A percentile compares a stretch with the other conserved stretches of the same genome.
Conservation (phyloP, 2,888 invertebrate species). For the Diadegma fenestrale region DNA sequence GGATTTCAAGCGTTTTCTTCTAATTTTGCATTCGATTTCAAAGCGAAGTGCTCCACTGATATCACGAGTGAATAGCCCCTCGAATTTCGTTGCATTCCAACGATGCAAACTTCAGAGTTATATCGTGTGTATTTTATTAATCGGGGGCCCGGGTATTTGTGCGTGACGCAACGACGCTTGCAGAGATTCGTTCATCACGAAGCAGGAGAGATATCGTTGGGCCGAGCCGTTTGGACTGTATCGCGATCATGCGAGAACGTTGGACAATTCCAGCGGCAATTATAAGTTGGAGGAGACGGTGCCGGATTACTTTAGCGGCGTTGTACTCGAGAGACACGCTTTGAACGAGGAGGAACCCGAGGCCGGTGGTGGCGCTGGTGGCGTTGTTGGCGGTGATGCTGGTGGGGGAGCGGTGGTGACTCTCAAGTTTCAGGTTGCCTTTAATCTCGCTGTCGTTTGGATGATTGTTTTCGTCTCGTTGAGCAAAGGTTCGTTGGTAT, state of each 20-base stretch:
- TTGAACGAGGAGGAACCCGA: slow-evolving; percentile 81
- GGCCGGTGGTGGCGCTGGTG: no score
- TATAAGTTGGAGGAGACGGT: slow-evolving; percentile 90
- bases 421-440: slow-evolving; percentile 94
- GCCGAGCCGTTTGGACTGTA: slow-evolving; percentile 90
- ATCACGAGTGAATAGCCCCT: no score
- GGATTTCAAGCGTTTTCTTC: no score
- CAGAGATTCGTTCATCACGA: slow-evolving; percentile 93
- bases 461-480: slow-evolving; percentile 94
- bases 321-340: slow-evolving; percentile 90
- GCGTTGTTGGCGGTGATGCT: no score
- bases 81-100: no score
- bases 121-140: not conserved
- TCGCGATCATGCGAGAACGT: slow-evolving; percentile 88
- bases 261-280: slow-evolving; percentile 78
- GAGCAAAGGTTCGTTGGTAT: slow-evolving; percentile 90
- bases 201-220: slow-evolving; percentile 92
- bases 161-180: no score
- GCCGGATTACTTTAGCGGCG: slow-evolving; percentile 94
- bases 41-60: no score
- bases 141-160: no score
- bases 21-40: no score
- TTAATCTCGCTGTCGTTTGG: slow-evolving; percentile 96
- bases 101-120: no score
- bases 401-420: slow-evolving; percentile 78